Conservation (phyloP, 1,140 invertebrate genomes). For the Drosophila asahinai region DNA sequence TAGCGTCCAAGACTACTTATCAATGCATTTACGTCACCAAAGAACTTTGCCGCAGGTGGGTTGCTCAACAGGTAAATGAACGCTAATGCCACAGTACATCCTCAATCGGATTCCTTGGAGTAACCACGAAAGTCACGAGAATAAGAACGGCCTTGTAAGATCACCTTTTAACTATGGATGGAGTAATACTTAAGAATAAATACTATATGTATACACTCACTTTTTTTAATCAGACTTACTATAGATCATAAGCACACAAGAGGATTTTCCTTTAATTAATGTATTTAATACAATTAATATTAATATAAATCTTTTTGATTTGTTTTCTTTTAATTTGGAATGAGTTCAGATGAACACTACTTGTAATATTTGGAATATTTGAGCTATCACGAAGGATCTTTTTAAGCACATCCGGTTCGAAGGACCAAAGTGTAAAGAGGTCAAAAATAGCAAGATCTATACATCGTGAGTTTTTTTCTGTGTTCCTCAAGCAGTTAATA, state of each 20-base stretch:
- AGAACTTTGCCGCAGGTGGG: neutral
- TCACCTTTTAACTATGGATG: neutral
- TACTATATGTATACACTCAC: neutral
- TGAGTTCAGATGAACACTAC: no score
- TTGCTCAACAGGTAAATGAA: neutral
- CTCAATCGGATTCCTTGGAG: neutral
- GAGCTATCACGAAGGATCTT: no score
- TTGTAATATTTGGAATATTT: no score
- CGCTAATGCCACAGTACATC: neutral
- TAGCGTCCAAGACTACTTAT: neutral
- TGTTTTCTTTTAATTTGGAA: neutral
- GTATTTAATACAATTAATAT: neutral
- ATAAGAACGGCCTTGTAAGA: neutral
- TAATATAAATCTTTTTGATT: no score
- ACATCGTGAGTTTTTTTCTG: no score
- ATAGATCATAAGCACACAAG: neutral
- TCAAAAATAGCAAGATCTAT: no score
- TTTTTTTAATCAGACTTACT: neutral
- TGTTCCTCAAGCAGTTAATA: no score
- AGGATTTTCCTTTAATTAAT: neutral
- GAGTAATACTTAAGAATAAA: neutral
- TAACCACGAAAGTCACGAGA: neutral
- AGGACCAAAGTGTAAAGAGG: no score
- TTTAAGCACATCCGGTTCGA: no score
- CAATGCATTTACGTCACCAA: neutral